A percentile compares a stretch with the other conserved stretches of the same genome.
Evolutionary conservation across 2,113 vertebrate genomes (phyloP).

Genomic region (Anguilla japonica): DNA sequence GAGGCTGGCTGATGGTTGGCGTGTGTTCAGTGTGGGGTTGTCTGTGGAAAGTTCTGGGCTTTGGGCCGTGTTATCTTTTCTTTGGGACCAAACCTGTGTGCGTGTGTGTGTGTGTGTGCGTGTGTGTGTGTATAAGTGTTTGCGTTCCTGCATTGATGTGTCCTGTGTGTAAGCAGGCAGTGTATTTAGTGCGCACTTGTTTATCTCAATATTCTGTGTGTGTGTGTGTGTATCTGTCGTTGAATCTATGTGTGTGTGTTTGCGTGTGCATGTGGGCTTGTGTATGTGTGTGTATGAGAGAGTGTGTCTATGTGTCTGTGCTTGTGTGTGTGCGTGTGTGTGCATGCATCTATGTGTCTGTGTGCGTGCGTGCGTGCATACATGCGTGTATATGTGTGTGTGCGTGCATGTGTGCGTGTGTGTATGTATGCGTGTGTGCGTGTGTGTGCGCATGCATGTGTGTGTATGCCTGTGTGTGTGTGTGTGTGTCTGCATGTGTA

Average conservation of each 20-base stretch:
- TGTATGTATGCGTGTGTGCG: neutral
- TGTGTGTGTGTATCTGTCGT: neutral
- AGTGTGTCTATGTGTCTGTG: neutral
- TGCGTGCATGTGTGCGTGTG: neutral
- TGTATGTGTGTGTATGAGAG: neutral
- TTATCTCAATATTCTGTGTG: too few species aligned
- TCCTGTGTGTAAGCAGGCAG: neutral
- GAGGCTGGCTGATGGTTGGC: neutral
- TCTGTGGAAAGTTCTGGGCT: neutral
- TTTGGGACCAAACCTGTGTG: neutral
- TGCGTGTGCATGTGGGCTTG: neutral
- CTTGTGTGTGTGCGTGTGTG: neutral
- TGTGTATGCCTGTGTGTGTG: neutral
- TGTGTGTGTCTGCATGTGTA: neutral
- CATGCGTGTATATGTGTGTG: neutral
- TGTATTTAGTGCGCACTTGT: neutral
- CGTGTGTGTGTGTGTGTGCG: conserved; percentile 14
- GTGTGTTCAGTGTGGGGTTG: neutral
- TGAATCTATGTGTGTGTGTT: neutral
- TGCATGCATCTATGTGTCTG: neutral
- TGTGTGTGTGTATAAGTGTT: neutral
- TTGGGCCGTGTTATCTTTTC: neutral
- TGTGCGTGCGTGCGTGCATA: neutral
- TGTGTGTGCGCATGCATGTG: neutral
- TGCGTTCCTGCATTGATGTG: neutral